Conservation (phyloP, 2,113 vertebrate genomes). For the Nematolebias whitei region DNA sequence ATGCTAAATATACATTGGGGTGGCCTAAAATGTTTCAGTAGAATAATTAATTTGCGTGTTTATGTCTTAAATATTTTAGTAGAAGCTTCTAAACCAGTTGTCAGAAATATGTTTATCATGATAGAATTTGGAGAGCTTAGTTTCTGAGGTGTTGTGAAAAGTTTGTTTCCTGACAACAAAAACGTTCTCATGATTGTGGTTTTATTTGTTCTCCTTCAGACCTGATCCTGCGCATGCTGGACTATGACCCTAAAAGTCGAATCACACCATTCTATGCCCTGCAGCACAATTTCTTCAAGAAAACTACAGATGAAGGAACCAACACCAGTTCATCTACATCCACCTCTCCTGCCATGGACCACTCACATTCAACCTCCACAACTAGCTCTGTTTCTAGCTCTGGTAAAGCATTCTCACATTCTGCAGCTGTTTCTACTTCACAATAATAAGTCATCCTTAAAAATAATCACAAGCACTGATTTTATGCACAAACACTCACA, state of each 20-base stretch:
- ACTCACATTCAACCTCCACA: constrained; percentile 94
- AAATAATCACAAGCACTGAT: too few relatives aligned
- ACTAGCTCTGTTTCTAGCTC: constrained; percentile 95
- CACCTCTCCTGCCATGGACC: constrained; percentile 91
- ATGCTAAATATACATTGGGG: too few relatives aligned
- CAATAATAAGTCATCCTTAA: too few relatives aligned
- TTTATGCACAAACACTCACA: too few relatives aligned
- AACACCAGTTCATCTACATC: constrained; percentile 94
- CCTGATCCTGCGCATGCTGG: constrained; percentile 94
- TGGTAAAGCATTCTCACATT: constrained; percentile 71
- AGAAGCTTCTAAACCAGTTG: too few relatives aligned
- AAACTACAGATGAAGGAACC: constrained; percentile 95
- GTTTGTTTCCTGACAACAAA: background rate
- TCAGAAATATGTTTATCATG: too few relatives aligned
- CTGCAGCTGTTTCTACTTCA: background rate
- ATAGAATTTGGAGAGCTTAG: too few relatives aligned
- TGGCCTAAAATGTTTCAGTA: too few relatives aligned
- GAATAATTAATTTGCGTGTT: too few relatives aligned
- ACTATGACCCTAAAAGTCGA: constrained; percentile 93
- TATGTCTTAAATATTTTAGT: too few relatives aligned
- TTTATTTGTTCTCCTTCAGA: constrained; percentile 64
- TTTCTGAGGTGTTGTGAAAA: too few relatives aligned
- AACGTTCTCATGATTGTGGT: background rate
- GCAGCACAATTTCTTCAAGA: constrained; percentile 97
- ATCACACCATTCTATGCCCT: constrained; percentile 95